These are phyloP conservation scores for Artibeus jamaicensis DNA, from an alignment of 2,797 vertebrate genomes.

Conservation along the genomic window DNA sequence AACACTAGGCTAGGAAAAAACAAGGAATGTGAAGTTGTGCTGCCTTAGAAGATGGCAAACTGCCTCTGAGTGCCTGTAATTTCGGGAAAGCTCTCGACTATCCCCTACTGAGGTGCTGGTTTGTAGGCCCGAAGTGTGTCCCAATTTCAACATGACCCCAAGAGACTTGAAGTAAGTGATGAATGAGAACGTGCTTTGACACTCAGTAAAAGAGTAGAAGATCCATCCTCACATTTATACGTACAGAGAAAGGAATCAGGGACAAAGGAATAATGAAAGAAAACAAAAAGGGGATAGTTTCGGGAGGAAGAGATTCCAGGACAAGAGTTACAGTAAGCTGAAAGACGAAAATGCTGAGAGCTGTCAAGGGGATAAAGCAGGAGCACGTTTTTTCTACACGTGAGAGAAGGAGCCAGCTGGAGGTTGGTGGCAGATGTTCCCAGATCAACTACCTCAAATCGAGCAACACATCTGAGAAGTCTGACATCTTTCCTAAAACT, in stretches of 20 bases:
- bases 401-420: neutral
- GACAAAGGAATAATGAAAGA: neutral
- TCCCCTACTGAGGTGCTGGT: neutral
- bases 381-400: neutral
- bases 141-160: neutral
- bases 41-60: neutral
- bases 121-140: neutral
- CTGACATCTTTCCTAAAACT: neutral
- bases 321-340: neutral
- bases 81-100: neutral
- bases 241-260: neutral
- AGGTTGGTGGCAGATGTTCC: neutral
- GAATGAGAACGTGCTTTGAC: neutral
- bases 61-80: neutral
- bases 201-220: neutral
- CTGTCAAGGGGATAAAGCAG: neutral
- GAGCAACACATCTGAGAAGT: neutral
- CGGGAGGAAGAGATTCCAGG: neutral
- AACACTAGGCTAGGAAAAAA: neutral
- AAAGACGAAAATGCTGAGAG: neutral
- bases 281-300: neutral
- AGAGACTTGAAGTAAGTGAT: neutral
- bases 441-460: neutral
- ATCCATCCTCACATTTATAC: neutral
- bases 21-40: neutral